Base-by-base conservation (phyloP, 2,113 vertebrate species). In the Oxyura jamaicensis region DNA sequence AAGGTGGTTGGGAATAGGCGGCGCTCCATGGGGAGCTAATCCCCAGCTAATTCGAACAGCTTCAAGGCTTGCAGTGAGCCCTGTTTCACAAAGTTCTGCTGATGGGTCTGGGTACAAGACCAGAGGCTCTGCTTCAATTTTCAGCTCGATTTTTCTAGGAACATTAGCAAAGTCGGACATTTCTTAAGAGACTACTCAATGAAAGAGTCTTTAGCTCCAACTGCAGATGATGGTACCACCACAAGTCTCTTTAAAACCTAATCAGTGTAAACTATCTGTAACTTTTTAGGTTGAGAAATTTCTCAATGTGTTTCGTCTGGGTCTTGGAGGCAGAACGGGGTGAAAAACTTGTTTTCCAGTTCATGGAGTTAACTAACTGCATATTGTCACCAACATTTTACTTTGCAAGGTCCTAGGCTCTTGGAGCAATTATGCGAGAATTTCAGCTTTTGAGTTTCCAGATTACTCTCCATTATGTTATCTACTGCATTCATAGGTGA, bases 171-270 rank as follows among this genome's bases (percentile, higher is more conserved):
- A 92, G 31, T 7, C 31, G 25, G 36, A 25, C 26, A 5, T 58
- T 90, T 73, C 71, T 28, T 53, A 59, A 74, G 66, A 10, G 31
- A 23, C 2, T 18, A 5, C 53, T 44, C 44, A 14, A 19, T 5
- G 16, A 42, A 35, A 14, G n/a, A 20, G 17, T 1, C 16, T 63
- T 31, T 22, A 36, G 25, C 67, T 75, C 46, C 1, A 2, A 35
- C 66, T 35, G 21, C 50, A 36, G 8, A 58, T 36, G 56, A 28
- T 21, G 48, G 12, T 52, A 22, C 31, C 22, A 41, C 31, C 59
- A 4, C 0, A 1, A n/a, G 3, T 11, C 18, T 46, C 67, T 28
- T 10, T 18, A n/a, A 58, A 23, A 63, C 46, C 56, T 20, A 8
- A 25, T 22, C 16, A 12, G 10, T n/a, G 36, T 18, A 31, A 8